phyloP scores from a whole-genome alignment of 1,140 invertebrate species.

The Drosophila ficusphila region DNA sequence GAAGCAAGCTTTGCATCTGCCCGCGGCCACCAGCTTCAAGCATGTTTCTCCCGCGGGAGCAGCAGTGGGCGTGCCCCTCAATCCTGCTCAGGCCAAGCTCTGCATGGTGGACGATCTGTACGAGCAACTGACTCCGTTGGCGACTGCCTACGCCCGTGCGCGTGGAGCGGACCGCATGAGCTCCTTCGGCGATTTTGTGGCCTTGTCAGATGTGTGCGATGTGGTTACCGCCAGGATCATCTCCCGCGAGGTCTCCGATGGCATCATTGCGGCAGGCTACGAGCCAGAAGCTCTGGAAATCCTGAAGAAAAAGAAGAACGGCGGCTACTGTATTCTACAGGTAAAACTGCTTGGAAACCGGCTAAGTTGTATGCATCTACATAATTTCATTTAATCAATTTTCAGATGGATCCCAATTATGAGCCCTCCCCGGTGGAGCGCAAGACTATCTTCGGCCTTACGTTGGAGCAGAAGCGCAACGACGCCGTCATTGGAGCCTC shows the following conservation, averaged over 20 bases:
- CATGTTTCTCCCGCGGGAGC: constrained; percentile 98
- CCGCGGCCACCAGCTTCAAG: constrained; percentile 98
- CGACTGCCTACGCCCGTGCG: constrained; percentile 97
- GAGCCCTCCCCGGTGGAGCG: constrained; percentile 92
- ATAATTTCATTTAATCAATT: background rate
- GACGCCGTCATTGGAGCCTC: constrained; percentile 92
- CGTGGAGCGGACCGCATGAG: constrained; percentile 99
- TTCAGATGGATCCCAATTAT: constrained; percentile 95
- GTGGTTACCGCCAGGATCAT: constrained; percentile 91
- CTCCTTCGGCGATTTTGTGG: constrained; percentile 99
- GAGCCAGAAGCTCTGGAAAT: constrained; percentile 92
- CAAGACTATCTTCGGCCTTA: constrained; percentile 95
- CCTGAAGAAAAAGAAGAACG: constrained; percentile 98
- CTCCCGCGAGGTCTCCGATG: constrained; percentile 95
- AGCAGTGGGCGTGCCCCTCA: constrained; percentile 93
- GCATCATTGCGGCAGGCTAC: constrained; percentile 97
- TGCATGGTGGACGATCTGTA: constrained; percentile 97
- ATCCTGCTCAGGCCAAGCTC: constrained; percentile 90
- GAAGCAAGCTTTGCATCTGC: constrained; percentile 90
- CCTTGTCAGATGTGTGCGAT: constrained; percentile 96
- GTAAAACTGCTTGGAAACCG: constrained; percentile 59
- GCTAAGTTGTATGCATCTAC: no score
- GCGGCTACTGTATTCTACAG: constrained; percentile 95
- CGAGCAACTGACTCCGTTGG: constrained; percentile 92
- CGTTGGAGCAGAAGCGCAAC: constrained; percentile 96